Evolutionary conservation across 2,888 invertebrate species (phyloP).

Genomic region (Sylvicola cinctus): DNA sequence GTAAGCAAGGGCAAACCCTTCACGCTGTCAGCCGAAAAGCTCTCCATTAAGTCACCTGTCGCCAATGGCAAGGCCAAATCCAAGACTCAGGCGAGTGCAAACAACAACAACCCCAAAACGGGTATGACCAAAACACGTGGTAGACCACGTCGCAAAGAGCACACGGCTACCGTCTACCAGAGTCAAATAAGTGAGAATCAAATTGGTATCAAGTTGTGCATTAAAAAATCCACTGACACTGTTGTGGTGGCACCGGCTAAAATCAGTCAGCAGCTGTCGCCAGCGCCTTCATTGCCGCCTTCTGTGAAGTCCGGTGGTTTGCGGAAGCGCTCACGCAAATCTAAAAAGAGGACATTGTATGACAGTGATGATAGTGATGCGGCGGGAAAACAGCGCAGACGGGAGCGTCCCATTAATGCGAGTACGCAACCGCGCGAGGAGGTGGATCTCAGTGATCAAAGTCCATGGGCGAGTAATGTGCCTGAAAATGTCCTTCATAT

Average conservation of each 20-base stretch:
- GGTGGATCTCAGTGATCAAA: conserved; percentile 25
- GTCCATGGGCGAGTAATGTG: conserved; percentile 32
- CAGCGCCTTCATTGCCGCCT: too few species aligned
- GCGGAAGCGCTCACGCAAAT: conserved; percentile 22
- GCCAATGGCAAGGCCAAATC: too few species aligned
- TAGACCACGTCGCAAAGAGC: conserved; percentile 24
- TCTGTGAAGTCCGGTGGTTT: conserved; percentile 8
- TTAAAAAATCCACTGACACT: conserved; percentile 19
- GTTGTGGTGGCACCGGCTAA: background rate
- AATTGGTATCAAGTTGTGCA: conserved; percentile 24
- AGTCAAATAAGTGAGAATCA: conserved; percentile 33
- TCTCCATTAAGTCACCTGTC: too few species aligned
- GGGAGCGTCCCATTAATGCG: conserved; percentile 15
- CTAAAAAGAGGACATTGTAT: conserved; percentile 13
- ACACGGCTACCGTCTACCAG: conserved; percentile 32
- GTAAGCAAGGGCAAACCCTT: too few species aligned
- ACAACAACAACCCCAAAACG: background rate
- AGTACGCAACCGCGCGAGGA: conserved; percentile 11
- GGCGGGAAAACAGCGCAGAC: conserved; percentile 24
- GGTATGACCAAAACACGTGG: conserved; percentile 14
- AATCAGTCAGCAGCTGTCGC: too few species aligned
- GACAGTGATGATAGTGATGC: conserved; percentile 28
- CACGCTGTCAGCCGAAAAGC: too few species aligned
- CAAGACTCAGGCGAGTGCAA: background rate
- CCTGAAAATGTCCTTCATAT: conserved; percentile 32